A percentile compares a stretch with the other conserved stretches of the same genome.
Evolutionary conservation across 2,888 invertebrate species (phyloP).

Genomic region (Papilio elwesi): DNA sequence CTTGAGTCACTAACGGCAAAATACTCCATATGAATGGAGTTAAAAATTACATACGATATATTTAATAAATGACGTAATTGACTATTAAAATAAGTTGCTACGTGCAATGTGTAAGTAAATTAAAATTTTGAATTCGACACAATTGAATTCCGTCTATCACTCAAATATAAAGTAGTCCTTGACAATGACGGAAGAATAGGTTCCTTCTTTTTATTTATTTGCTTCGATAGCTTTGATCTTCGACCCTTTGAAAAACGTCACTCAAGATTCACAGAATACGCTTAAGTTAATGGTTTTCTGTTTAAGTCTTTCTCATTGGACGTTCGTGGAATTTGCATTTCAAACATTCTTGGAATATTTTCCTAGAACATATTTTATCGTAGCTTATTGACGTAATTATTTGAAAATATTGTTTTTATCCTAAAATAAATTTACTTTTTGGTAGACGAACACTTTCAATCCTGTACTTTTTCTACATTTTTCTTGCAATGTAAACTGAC

Average conservation of each 20-base stretch:
- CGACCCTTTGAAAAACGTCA: constrained; percentile 62
- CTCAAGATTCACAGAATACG: constrained; percentile 61
- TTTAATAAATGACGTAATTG: neutral
- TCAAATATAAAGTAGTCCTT: constrained; percentile 53
- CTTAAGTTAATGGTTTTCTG: constrained; percentile 58
- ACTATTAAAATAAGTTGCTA: neutral
- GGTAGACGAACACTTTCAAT: neutral
- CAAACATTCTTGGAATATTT: constrained; percentile 46
- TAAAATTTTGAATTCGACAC: constrained; percentile 41
- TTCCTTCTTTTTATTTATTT: constrained; percentile 62
- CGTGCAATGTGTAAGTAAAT: neutral
- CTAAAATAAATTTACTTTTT: neutral
- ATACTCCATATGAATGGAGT: too few relatives aligned
- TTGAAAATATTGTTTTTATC: constrained; percentile 3
- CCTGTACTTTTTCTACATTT: neutral
- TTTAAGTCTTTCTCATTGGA: constrained; percentile 52
- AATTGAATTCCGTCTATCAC: constrained; percentile 51
- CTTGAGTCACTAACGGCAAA: too few relatives aligned
- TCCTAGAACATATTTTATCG: constrained; percentile 44
- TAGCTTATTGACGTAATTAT: constrained; percentile 41
- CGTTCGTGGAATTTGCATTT: constrained; percentile 53
- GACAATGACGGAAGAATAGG: constrained; percentile 56
- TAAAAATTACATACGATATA: neutral
- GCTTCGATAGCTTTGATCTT: constrained; percentile 67
- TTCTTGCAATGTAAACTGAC: too few relatives aligned